These are phyloP conservation scores for Halichondria panicea DNA, from an alignment of 37 sponge, comb jelly and placozoan species.

Conservation along the genomic window DNA sequence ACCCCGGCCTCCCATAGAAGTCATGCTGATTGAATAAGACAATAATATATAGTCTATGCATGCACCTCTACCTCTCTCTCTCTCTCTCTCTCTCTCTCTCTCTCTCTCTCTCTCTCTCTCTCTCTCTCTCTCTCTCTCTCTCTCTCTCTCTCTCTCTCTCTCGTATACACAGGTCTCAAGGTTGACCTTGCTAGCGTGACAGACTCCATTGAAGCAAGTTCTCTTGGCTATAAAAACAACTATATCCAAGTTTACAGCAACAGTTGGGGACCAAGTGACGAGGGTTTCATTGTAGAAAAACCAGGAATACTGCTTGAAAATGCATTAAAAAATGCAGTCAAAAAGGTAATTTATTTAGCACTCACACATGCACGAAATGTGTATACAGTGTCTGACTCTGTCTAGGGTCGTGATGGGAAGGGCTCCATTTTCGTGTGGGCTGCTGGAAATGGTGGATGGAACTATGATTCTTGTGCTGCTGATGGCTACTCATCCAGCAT, in stretches of 20 bases:
- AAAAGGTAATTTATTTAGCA: slow-evolving; percentile 36
- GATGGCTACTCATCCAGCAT: slow-evolving; percentile 93
- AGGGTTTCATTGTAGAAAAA: slow-evolving; percentile 88
- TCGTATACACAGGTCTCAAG: slow-evolving; percentile 63
- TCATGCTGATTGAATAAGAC: too few species aligned
- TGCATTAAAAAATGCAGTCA: slow-evolving; percentile 64
- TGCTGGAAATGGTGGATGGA: slow-evolving; percentile 89
- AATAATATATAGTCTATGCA: too few species aligned
- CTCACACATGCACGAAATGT: neutral
- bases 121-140: too few species aligned
- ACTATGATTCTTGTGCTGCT: slow-evolving; percentile 86
- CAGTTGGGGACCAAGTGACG: slow-evolving; percentile 97
- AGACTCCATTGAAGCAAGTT: slow-evolving; percentile 79
- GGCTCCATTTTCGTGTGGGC: slow-evolving; percentile 95
- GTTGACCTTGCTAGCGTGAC: slow-evolving; percentile 77
- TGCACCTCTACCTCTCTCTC: too few species aligned
- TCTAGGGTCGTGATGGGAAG: slow-evolving; percentile 80
- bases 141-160: neutral
- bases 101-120: too few species aligned
- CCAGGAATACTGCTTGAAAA: slow-evolving; percentile 72
- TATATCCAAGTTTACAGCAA: slow-evolving; percentile 81
- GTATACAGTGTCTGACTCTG: neutral
- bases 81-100: too few species aligned
- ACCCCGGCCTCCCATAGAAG: too few species aligned
- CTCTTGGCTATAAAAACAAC: slow-evolving; percentile 67